Percentiles rank a stretch among this genome's conserved stretches.
Evolutionary conservation across 1,140 invertebrate genomes (phyloP).

Genomic region (Nymphalis io): DNA sequence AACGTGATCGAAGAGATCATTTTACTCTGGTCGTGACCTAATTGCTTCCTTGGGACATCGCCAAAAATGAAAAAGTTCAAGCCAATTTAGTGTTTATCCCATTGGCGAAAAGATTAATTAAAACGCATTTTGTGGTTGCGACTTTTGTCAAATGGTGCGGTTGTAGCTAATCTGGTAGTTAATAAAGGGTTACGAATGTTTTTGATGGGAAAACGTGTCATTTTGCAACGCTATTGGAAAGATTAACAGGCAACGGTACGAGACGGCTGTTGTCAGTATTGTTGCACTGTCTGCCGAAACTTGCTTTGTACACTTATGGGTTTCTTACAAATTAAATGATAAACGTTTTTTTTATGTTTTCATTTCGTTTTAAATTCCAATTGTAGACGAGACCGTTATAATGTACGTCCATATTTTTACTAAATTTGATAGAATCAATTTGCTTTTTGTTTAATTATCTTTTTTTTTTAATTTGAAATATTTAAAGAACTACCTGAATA

Average conservation of each 20-base stretch:
- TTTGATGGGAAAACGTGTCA: constrained; percentile 54
- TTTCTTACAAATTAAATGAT: background rate
- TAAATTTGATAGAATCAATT: too few relatives aligned
- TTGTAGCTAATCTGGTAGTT: constrained; percentile 62
- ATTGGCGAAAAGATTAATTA: background rate
- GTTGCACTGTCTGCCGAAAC: constrained; percentile 8
- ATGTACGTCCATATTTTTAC: too few relatives aligned
- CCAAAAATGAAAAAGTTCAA: constrained; percentile 48
- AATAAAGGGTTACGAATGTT: constrained; percentile 59
- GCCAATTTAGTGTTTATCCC: constrained; percentile 52
- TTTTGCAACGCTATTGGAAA: constrained; percentile 35
- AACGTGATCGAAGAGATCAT: constrained; percentile 43
- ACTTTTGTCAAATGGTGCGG: constrained; percentile 52
- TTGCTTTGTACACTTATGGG: constrained; percentile 6
- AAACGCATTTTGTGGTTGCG: constrained; percentile 23
- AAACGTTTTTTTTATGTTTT: background rate
- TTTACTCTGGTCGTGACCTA: constrained; percentile 51
- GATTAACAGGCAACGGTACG: constrained; percentile 9
- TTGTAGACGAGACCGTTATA: too few relatives aligned
- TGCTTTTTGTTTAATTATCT: too few relatives aligned
- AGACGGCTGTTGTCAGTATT: background rate
- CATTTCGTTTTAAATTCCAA: background rate
- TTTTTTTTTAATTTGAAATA: too few relatives aligned
- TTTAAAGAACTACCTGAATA: too few relatives aligned
- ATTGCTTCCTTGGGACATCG: constrained; percentile 67